A percentile compares a stretch with the other conserved stretches of the same genome.
Evolutionary conservation across 2,113 vertebrate genomes (phyloP).

Genomic region (Peromyscus maniculatus): DNA sequence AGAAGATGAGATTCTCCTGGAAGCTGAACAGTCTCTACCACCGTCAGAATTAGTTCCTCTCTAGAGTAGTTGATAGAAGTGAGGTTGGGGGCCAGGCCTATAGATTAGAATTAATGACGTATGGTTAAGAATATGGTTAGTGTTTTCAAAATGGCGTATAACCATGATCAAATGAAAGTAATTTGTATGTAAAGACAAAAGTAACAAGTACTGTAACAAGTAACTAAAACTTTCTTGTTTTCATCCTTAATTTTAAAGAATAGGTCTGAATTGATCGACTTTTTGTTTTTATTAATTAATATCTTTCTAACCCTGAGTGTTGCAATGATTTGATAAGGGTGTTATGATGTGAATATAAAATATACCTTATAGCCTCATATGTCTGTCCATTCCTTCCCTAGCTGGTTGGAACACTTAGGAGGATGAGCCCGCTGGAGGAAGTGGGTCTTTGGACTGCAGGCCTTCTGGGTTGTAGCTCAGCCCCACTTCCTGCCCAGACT

Average conservation of each 20-base stretch:
- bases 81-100: neutral
- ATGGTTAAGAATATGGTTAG: neutral
- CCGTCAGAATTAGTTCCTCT: neutral
- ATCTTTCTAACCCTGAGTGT: neutral
- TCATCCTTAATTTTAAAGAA: conserved; percentile 10
- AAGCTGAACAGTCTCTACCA: conserved; percentile 17
- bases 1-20: neutral
- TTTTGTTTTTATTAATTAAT: neutral
- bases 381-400: too few relatives aligned
- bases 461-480: neutral
- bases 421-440: too few relatives aligned
- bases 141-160: conserved; percentile 24
- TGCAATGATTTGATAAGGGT: neutral
- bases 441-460: neutral
- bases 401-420: neutral
- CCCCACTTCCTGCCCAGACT: neutral
- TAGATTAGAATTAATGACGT: neutral
- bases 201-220: neutral
- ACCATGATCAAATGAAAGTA: neutral
- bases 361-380: too few relatives aligned
- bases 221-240: neutral
- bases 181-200: neutral
- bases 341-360: neutral
- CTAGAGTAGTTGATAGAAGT: too few relatives aligned
- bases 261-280: neutral